Percentiles rank a stretch among this genome's conserved stretches.
Conservation (phyloP, 1,140 invertebrate species). For the Nasonia vitripennis region DNA sequence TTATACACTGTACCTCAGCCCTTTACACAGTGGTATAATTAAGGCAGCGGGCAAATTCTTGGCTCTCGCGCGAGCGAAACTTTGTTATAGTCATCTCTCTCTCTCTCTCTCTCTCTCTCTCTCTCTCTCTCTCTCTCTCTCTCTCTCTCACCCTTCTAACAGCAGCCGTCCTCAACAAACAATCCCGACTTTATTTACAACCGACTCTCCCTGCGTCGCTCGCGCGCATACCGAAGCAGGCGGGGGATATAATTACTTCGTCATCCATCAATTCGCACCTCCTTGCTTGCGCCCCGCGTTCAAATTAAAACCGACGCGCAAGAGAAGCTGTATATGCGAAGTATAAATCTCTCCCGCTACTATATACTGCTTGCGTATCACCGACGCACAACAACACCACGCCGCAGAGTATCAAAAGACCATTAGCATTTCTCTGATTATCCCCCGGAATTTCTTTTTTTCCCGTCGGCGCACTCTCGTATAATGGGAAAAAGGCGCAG, state of each 20-base stretch:
- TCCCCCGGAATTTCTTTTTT: neutral
- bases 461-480: neutral
- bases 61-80: neutral
- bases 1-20: neutral
- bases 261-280: slow-evolving; percentile 48
- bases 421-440: slow-evolving; percentile 36
- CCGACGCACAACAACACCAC: too few species aligned
- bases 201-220: neutral
- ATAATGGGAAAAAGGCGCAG: neutral
- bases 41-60: neutral
- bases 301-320: slow-evolving; percentile 40
- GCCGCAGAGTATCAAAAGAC: slow-evolving; percentile 13
- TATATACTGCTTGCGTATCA: too few species aligned
- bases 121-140: neutral
- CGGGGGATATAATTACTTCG: slow-evolving; percentile 26
- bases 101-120: neutral
- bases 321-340: neutral
- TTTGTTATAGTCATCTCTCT: neutral
- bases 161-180: neutral
- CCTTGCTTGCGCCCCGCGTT: neutral
- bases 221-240: neutral
- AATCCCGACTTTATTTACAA: slow-evolving; percentile 1
- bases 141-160: too few species aligned
- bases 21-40: neutral
- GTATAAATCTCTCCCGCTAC: neutral